These are phyloP conservation scores for Balaeniceps rex DNA, from an alignment of 2,113 vertebrate genomes.

Conservation along the genomic window DNA sequence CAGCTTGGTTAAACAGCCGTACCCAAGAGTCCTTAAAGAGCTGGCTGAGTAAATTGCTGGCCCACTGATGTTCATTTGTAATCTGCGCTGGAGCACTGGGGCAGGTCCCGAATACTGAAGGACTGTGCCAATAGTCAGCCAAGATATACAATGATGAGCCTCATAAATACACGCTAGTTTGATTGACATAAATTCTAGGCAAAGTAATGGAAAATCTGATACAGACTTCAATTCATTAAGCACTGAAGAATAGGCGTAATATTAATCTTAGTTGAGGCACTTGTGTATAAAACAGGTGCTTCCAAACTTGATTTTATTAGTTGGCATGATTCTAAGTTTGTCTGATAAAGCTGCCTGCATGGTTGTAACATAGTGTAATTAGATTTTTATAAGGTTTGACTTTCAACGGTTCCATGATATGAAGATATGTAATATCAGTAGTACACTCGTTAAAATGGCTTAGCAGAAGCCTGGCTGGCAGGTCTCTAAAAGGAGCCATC, in stretches of 20 bases:
- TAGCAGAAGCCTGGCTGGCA: background rate
- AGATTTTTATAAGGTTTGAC: background rate
- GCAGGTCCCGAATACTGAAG: background rate
- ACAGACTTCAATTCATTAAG: background rate
- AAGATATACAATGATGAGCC: background rate
- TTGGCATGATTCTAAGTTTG: background rate
- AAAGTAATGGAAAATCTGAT: constrained; percentile 42
- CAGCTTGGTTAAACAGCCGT: background rate
- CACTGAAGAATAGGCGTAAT: background rate
- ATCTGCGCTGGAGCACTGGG: background rate
- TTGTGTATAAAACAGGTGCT: background rate
- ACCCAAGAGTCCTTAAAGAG: background rate
- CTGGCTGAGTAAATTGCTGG: background rate
- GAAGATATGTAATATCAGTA: background rate
- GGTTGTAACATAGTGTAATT: background rate
- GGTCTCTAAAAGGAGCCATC: background rate
- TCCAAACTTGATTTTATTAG: background rate
- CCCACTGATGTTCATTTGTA: background rate
- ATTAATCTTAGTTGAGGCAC: background rate
- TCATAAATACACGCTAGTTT: background rate
- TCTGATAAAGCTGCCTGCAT: background rate
- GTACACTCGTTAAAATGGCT: background rate
- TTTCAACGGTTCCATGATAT: background rate
- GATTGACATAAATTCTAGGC: background rate
- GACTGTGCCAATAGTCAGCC: background rate